Evolutionary conservation across 2,113 vertebrate species (phyloP), one percentile per base, ranked within the genome.

Genomic region (Promerops cafer): DNA sequence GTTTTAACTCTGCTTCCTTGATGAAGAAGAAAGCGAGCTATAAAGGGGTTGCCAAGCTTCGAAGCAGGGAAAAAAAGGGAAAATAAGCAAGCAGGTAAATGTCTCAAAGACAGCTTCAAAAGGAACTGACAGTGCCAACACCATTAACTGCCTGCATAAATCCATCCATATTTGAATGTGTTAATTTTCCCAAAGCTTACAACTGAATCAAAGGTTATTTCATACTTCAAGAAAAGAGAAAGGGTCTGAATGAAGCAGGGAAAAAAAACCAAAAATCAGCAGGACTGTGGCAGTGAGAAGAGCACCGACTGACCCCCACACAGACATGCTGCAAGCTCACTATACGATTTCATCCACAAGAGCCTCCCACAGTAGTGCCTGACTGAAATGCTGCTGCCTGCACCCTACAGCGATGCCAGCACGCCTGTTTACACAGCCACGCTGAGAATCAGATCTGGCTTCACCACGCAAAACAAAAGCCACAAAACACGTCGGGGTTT

Each of bases 81-180:
- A 86, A 86, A 89, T 17, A 88, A 87, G 37, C 65, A 86, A 94
- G 63, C 86, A 92, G 78, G 70, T 91, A 85, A 90, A 49, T 7
- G 22, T 83, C 96, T 93, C 83, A 86, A 79, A 95, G 68, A 89
- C 9, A 37, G 30, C 83, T 93, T 96, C 95, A 94, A 94, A 97
- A 96, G 80, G 52, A 94, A 74, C 72, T 54, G 83, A 74, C 88
- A 94, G 47, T 44, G 86, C 89, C 89, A 70, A 63, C 52, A 70
- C 30, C 47, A 81, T 90, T 92, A 90, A 50, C 37, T 78, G 91
- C 39, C 83, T 93, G 91, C 90, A 90, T 93, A 93, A 83, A 93
- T 77, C 80, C 60, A 60, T 63, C 52, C 15, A 2, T 31, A 94
- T 90, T 90, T 89, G 79, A 96, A 92, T 81, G 64, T 13, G 30